phyloP scores from a whole-genome alignment of 2,888 invertebrate species.

The Cantharis rustica region DNA sequence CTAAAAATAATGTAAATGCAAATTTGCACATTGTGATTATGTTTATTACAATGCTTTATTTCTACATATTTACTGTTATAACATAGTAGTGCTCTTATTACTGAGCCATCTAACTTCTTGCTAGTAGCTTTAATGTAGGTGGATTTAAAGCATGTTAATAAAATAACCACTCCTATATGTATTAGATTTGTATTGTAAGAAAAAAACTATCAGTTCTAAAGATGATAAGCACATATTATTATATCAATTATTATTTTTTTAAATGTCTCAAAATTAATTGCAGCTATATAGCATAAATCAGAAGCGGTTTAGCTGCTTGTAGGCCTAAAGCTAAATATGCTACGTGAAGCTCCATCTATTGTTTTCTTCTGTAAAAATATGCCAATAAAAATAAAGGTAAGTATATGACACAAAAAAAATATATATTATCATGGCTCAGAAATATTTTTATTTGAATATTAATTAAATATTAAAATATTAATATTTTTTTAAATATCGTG shows the following conservation, averaged over 20 bases:
- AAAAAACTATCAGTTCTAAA: background rate
- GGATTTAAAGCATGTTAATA: conserved; percentile 22
- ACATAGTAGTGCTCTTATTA: conserved; percentile 25
- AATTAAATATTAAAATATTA: background rate
- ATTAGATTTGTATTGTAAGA: background rate
- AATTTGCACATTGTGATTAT: background rate
- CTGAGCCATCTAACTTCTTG: conserved; percentile 24
- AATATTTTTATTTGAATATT: no score
- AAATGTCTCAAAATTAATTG: background rate
- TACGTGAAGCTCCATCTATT: no score
- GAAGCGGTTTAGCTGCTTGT: no score
- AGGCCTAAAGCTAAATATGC: no score
- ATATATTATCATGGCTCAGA: no score
- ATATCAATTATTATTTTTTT: background rate
- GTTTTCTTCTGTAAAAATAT: background rate
- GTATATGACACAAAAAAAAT: no score
- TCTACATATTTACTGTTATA: conserved; percentile 23
- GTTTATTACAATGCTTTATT: background rate
- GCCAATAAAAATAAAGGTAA: no score
- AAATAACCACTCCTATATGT: conserved; percentile 22
- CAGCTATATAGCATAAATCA: no score
- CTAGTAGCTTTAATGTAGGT: conserved; percentile 22
- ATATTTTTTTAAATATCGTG: conserved; percentile 5
- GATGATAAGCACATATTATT: background rate
- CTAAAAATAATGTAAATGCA: background rate